phyloP scores from a whole-genome alignment of 2,797 vertebrate species.

The Zalophus californianus region DNA sequence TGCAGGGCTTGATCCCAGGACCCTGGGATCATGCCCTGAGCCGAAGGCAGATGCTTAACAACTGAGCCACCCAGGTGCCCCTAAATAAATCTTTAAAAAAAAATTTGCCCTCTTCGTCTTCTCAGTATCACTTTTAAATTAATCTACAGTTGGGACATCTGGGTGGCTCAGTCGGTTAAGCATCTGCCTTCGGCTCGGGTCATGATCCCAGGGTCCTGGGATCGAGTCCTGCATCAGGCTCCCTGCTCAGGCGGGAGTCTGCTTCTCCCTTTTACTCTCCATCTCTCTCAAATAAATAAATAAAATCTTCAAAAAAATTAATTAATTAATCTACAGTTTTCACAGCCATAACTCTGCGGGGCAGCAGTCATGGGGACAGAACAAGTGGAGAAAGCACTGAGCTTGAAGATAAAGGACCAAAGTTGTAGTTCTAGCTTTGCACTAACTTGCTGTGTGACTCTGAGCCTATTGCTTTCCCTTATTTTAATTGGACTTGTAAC shows the following conservation, averaged over 20 bases:
- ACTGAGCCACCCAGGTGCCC: too few relatives aligned
- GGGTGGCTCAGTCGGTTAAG: too few relatives aligned
- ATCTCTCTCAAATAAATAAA: too few relatives aligned
- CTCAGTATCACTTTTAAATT: background rate
- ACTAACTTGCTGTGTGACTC: background rate
- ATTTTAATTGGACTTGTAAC: background rate
- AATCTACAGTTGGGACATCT: background rate
- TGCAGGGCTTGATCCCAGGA: too few relatives aligned
- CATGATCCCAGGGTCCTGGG: too few relatives aligned
- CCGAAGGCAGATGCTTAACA: too few relatives aligned
- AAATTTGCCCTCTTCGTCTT: background rate
- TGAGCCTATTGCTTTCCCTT: background rate
- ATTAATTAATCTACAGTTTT: background rate
- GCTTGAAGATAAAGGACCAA: background rate
- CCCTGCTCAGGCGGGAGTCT: too few relatives aligned
- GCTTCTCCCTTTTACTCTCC: too few relatives aligned
- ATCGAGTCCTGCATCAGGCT: too few relatives aligned
- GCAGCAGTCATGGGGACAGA: background rate
- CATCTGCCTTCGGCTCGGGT: too few relatives aligned
- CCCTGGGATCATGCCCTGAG: too few relatives aligned
- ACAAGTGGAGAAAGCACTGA: background rate
- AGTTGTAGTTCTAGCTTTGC: background rate
- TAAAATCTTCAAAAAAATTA: background rate
- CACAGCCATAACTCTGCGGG: background rate
- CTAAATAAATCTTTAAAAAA: background rate